Percentiles rank a stretch among this genome's conserved stretches.
Conservation (phyloP, 92 coral and sea anemone species). For the Epizoanthus fatuus region DNA sequence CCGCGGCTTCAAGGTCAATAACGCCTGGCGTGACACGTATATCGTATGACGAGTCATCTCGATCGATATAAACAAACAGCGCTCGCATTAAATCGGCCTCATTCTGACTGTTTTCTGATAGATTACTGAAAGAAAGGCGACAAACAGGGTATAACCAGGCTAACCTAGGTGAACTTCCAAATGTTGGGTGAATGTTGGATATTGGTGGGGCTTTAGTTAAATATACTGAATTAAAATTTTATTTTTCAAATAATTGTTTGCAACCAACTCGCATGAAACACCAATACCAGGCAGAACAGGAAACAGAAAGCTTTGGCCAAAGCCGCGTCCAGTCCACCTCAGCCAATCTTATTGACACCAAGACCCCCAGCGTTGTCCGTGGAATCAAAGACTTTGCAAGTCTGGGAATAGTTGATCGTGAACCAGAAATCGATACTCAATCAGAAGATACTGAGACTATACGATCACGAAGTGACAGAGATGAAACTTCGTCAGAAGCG, state of each 20-base stretch:
- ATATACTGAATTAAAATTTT: too few relatives aligned
- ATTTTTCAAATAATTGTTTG: not conserved
- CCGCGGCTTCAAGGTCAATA: too few relatives aligned
- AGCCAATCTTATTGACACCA: slow-evolving; percentile 47
- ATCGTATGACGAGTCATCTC: too few relatives aligned
- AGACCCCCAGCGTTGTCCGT: slow-evolving; percentile 89
- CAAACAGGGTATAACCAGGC: too few relatives aligned
- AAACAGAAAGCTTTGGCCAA: not conserved
- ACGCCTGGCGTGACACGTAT: too few relatives aligned
- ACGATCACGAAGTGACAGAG: slow-evolving; percentile 64
- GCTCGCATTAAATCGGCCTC: too few relatives aligned
- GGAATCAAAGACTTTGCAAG: slow-evolving; percentile 86
- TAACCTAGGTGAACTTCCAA: too few relatives aligned
- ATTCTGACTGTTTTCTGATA: too few relatives aligned
- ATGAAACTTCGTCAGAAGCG: slow-evolving; percentile 87
- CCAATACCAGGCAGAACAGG: not conserved
- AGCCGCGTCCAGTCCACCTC: slow-evolving; percentile 26
- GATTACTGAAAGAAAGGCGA: too few relatives aligned
- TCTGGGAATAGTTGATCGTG: slow-evolving; percentile 46
- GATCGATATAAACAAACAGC: too few relatives aligned
- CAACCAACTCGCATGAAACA: not conserved
- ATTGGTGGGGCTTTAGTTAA: too few relatives aligned
- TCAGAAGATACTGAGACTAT: slow-evolving; percentile 16
- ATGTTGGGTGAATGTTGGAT: too few relatives aligned
- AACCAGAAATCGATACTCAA: slow-evolving; percentile 11